Evolutionary conservation across 2,113 vertebrate species (phyloP), one percentile per base, ranked within the genome.

Genomic region (Bombycilla garrulus): DNA sequence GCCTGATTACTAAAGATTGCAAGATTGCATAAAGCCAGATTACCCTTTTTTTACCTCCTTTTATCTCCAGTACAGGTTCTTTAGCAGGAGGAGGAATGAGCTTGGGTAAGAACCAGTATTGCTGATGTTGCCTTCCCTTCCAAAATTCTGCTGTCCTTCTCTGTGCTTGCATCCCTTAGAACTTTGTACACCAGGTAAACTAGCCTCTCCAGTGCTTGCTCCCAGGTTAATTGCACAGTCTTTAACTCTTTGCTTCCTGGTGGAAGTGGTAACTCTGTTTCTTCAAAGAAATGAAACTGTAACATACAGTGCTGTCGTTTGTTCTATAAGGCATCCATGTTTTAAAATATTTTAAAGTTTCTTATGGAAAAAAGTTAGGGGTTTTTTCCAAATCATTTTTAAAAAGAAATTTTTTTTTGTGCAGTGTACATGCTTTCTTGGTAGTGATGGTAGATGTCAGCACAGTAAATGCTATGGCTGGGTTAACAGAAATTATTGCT

Each of bases 181-280:
- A 74, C 83, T 93, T 86, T 90, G 56, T 74, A 74, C 83, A 67
- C 67, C 82, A 86, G 72, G 71, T 90, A 88, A 92, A 93, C 21
- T 36, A 45, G 65, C 44, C 44, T 86, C 40, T 42, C 65, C 51
- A 47, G 58, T 81, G 80, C 82, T 86, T 58, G 23, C 38, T 78
- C 58, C 66, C 47, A 74, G 72, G 23, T 82, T 88, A 81, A 35
- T 77, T 62, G 42, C 72, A 57, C 9, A 28, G 76, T 44, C 38
- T 86, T 94, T 94, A 97, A 94, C 94, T 61, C 88, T 86, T 93
- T 40, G 22, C 35, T 86, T 92, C 61, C 69, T 44, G 76, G 10
- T 71, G 19, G 26, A 90, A 88, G 42, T 54, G 8, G 19, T 29
- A 77, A 40, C 9, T 76, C 48, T 50, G 11, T 91, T 84, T 72